phyloP scores from a whole-genome alignment of 2,113 vertebrate genomes.

The Cygnus buccinator region DNA sequence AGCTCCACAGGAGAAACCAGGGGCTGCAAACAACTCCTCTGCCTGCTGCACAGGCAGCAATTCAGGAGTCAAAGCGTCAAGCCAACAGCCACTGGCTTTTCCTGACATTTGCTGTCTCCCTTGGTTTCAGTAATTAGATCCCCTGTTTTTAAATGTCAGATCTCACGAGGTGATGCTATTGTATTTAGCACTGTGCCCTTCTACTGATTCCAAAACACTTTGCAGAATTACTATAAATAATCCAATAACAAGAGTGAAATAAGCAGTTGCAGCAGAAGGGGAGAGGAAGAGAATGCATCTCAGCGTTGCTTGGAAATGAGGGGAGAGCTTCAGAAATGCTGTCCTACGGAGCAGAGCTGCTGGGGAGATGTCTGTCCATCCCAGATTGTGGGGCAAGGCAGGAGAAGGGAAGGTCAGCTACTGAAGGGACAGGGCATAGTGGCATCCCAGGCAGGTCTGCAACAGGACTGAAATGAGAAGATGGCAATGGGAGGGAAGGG shows the following conservation, averaged over 20 bases:
- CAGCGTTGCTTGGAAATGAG: neutral
- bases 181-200: constrained; percentile 47
- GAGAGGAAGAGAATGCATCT: neutral
- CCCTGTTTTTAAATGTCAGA: constrained; percentile 57
- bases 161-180: constrained; percentile 44
- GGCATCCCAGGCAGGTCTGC: neutral
- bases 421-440: neutral
- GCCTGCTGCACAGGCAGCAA: neutral
- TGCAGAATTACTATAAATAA: constrained; percentile 61
- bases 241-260: neutral
- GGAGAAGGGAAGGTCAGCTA: neutral
- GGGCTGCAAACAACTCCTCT: neutral
- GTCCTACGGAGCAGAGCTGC: neutral
- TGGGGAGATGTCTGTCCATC: neutral
- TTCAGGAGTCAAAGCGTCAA: neutral
- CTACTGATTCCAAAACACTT: constrained; percentile 38
- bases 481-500: neutral
- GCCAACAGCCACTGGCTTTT: neutral
- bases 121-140: constrained; percentile 48
- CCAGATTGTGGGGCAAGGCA: rapidly evolving
- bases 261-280: neutral
- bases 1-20: rapidly evolving
- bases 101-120: constrained; percentile 50
- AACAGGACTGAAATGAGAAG: neutral
- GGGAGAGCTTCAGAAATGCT: neutral